Percentiles rank a stretch among this genome's conserved stretches.
Evolutionary conservation across 2,113 vertebrate genomes (phyloP).

Genomic region (Mobula hypostoma): DNA sequence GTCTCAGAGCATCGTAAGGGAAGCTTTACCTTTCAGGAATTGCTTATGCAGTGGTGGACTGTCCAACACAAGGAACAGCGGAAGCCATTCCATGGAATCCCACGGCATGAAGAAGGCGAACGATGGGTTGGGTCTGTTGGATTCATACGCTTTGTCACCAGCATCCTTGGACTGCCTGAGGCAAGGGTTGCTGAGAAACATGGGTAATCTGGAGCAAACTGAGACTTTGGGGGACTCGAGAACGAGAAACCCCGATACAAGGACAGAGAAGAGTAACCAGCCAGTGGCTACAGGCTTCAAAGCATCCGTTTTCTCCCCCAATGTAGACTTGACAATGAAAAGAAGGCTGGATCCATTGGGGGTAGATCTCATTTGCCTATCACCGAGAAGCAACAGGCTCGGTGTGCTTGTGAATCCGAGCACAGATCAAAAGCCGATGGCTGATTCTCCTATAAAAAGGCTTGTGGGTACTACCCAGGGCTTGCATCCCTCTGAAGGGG

Average conservation of each 20-base stretch:
- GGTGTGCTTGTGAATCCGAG: background rate
- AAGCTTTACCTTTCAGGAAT: background rate
- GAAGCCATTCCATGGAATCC: background rate
- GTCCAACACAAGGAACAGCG: background rate
- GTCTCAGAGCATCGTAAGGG: background rate
- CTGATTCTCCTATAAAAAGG: background rate
- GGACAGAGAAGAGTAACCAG: constrained; percentile 14
- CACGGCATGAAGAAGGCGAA: background rate
- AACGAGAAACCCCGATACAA: background rate
- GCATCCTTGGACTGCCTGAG: constrained; percentile 10
- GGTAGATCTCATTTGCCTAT: background rate
- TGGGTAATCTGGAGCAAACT: background rate
- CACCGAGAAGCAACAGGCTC: background rate
- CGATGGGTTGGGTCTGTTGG: background rate
- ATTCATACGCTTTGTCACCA: background rate
- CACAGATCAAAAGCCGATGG: background rate
- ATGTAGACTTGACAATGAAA: background rate
- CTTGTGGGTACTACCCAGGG: constrained; percentile 35
- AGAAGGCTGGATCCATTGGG: background rate
- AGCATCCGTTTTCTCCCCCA: background rate
- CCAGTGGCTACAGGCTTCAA: background rate
- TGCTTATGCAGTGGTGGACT: background rate
- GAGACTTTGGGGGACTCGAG: background rate
- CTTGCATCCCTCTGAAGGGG: constrained; percentile 22
- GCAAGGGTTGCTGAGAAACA: background rate